These are phyloP conservation scores for Hylomyscus alleni DNA, from an alignment of 2,797 vertebrate species.

Conservation along the genomic window DNA sequence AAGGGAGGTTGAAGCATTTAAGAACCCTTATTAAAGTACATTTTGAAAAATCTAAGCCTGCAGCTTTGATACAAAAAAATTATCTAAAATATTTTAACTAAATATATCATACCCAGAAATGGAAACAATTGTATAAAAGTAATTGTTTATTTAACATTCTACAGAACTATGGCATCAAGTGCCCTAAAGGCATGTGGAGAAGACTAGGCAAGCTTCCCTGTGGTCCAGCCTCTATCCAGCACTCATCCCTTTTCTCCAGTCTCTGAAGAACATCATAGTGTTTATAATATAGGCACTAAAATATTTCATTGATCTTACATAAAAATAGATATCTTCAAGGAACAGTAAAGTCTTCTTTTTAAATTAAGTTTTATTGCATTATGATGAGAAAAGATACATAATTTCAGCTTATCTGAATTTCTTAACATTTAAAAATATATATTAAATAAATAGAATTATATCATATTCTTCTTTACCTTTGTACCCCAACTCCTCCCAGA, in stretches of 20 bases:
- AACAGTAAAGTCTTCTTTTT: not conserved
- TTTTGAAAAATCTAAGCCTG: not conserved
- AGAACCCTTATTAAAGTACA: not conserved
- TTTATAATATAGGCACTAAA: not conserved
- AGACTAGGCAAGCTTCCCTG: fast-evolving
- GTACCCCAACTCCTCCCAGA: too few relatives aligned
- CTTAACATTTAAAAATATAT: too few relatives aligned
- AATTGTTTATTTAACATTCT: not conserved
- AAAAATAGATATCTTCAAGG: slow-evolving; percentile 35
- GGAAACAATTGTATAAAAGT: not conserved
- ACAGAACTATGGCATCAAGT: not conserved
- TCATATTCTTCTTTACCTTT: too few relatives aligned
- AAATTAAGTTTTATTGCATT: too few relatives aligned
- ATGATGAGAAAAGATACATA: too few relatives aligned
- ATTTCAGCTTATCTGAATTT: too few relatives aligned
- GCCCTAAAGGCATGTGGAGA: not conserved
- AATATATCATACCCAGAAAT: not conserved
- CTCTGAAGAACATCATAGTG: not conserved
- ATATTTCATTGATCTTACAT: not conserved
- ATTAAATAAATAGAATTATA: too few relatives aligned
- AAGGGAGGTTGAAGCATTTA: not conserved
- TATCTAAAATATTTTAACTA: not conserved
- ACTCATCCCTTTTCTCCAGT: not conserved
- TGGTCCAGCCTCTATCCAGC: fast-evolving
- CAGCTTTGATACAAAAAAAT: not conserved